Percentiles rank a stretch among this genome's conserved stretches.
These are phyloP conservation scores for Pheosia tremula DNA, from an alignment of 2,888 invertebrate species.

Conservation along the genomic window DNA sequence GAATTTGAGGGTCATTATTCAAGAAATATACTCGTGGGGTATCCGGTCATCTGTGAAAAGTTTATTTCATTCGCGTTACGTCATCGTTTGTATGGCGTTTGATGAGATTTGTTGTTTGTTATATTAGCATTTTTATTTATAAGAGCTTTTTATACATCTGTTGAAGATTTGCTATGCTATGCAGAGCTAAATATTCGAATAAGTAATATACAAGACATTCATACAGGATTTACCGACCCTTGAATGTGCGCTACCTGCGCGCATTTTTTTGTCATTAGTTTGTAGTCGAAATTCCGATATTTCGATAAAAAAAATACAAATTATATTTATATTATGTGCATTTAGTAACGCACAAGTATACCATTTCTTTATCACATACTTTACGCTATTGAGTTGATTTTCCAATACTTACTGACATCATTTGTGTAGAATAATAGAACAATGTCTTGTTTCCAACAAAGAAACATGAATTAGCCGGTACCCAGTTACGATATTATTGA, in stretches of 20 bases:
- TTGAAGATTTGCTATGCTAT: not conserved
- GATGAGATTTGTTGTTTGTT: not conserved
- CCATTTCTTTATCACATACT: too few species aligned
- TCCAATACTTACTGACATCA: too few species aligned
- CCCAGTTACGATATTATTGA: conserved; percentile 2
- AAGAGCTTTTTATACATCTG: not conserved
- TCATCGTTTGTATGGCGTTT: conserved; percentile 7
- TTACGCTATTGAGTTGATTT: too few species aligned
- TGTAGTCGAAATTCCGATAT: too few species aligned
- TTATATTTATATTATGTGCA: too few species aligned
- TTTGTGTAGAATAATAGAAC: not conserved
- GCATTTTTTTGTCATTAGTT: too few species aligned
- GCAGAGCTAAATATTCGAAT: too few species aligned
- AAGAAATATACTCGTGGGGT: conserved; percentile 72
- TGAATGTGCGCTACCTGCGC: too few species aligned
- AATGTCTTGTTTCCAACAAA: not conserved
- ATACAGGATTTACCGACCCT: too few species aligned
- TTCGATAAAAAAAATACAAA: too few species aligned
- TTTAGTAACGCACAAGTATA: too few species aligned
- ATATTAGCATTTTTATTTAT: not conserved
- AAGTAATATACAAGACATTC: too few species aligned
- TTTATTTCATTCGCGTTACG: conserved; percentile 60
- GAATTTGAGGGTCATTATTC: conserved; percentile 80
- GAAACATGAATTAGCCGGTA: not conserved
- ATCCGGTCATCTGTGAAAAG: conserved; percentile 61